Conservation (phyloP, 2,113 vertebrate genomes). For the Gopherus evgoodei region DNA sequence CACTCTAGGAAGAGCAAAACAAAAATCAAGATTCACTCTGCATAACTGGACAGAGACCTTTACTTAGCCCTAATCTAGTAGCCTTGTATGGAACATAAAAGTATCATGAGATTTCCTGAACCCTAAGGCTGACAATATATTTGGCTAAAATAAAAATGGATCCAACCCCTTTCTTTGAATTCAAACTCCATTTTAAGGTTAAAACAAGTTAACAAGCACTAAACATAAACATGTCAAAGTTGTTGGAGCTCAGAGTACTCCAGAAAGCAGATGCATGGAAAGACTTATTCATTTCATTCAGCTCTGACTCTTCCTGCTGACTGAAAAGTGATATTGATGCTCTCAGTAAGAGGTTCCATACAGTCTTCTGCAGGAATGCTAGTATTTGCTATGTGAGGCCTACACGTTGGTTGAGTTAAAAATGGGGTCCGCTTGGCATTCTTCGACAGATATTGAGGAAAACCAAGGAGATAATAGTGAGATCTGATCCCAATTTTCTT, state of each 20-base stretch:
- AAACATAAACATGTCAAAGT: neutral
- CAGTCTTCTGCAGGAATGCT: neutral
- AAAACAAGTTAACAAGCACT: neutral
- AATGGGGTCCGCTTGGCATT: neutral
- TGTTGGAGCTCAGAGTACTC: rapidly evolving
- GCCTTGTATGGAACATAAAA: neutral
- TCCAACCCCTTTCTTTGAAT: too few relatives aligned
- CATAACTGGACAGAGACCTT: neutral
- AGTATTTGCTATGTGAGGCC: neutral
- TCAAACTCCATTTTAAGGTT: neutral
- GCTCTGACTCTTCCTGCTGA: neutral
- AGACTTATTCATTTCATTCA: neutral
- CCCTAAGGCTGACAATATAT: neutral
- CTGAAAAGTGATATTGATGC: neutral
- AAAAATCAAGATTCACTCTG: neutral
- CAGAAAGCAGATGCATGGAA: neutral
- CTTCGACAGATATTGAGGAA: neutral
- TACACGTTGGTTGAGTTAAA: neutral
- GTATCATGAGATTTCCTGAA: neutral
- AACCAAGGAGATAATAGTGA: neutral
- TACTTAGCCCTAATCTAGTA: neutral
- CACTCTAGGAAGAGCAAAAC: neutral
- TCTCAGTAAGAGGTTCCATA: neutral
- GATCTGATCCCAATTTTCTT: neutral
- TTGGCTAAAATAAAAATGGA: neutral